Base-by-base conservation (phyloP, 2,113 vertebrate genomes). In the Amphiprion ocellaris region DNA sequence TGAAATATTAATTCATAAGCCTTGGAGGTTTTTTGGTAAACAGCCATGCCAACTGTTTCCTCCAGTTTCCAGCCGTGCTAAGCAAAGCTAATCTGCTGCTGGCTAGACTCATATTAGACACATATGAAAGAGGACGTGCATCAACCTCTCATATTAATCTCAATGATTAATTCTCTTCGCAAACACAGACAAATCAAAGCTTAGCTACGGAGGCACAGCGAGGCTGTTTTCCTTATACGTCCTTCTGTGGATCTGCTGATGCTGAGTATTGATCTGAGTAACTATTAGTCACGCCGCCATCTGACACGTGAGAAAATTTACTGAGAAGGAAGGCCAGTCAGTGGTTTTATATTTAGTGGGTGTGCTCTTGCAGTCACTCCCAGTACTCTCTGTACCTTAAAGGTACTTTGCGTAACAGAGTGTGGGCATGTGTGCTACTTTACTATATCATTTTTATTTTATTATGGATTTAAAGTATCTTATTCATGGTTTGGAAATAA, bases 201-300 rank as follows among this genome's bases (percentile, higher is more conserved):
- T 41, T 30, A 14, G 23, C 33, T 72, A 9, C 11, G 5, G 21
- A 69, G n/a, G 56, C 46, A 33, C 21, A 28, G 16, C 19, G 24
- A 15, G 49, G 16, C 41, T 54, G 21, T 47, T 69, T 80, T 37
- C 4, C 41, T 28, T 21, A 62, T 33, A 49, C 33, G 24, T 74
- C 41, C 28, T 44, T 55, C 12, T 9, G 28, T 30, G 28, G 41
- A 50, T 81, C 23, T 61, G 52, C 39, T 49, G 44, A n/a, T 39
- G 55, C 26, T 49, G 59, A 83, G 60, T 65, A 64, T 65, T 79
- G 55, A 88, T 80, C 30, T n/a, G 52, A 65, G 60, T 21, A 67
- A 47, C 33, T 75, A 70, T 83, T 78, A 81, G 67, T 69, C 77
- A 66, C 55, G 17, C 71, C 63, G 73, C 64, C 5, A 16, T 74